Base-by-base conservation (phyloP, 2,113 vertebrate species). In the Phaetusa simplex region DNA sequence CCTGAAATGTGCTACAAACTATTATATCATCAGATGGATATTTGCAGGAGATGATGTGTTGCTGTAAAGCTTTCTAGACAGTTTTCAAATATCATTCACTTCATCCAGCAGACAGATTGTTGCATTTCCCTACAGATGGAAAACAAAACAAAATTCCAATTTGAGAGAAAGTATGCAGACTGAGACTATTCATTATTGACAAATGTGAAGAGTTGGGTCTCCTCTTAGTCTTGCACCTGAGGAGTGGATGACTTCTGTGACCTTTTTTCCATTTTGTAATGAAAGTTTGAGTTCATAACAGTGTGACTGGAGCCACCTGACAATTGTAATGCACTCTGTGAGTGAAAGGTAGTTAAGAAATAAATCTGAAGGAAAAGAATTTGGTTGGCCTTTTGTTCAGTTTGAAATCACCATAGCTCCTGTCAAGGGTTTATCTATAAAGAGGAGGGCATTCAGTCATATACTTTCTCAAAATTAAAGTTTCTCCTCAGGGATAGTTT, bases 241-340 rank as follows among this genome's bases (percentile, higher is more conserved):
- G 36, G 5, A 91, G 29, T 58, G n/a, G n/a, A 90, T 72, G 64
- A 86, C 61, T 52, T 90, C 53, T 83, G 71, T 96, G 72, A 90
- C 91, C 93, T 96, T 97, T 87, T 95, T 95, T 91, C 94, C 77
- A 84, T 91, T 86, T 95, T 83, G 24, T 92, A 96, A 97, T 96
- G 90, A 96, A 97, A 97, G 55, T 18, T 71, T 96, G 69, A 94
- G 85, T 71, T 94, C 90, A 62, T 85, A 96, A 72, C 52, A 74
- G 77, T 13, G 21, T 62, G 58, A 52, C 82, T 70, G 32, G 64
- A 92, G 29, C 64, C 81, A 94, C 94, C 24, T 90, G 88, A 91
- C 88, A 90, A 93, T 61, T 67, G 92, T 74, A 96, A 88, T 86
- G n/a, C 32, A 71, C 22, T 86, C 49, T 82, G 19, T 77, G 88